Base-by-base conservation (phyloP, 2,113 vertebrate genomes). In the Daboia siamensis region DNA sequence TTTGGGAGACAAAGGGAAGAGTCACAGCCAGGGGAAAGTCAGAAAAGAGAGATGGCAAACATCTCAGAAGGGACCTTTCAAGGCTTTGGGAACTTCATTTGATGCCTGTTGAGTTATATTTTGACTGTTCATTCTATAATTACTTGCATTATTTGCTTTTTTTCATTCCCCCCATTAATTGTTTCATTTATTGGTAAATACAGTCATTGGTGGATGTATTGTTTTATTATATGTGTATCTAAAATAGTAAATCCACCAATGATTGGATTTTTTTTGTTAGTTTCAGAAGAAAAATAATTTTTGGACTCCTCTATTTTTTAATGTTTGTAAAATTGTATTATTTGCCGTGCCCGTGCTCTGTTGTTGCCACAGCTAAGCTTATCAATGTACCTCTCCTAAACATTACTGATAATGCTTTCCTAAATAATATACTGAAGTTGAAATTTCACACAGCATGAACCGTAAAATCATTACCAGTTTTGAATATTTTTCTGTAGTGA, bases 391-490 rank as follows among this genome's bases (percentile, higher is more conserved):
- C 89, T 69, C 94, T 87, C 52, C 86, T 93, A 93, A 97, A 97
- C 93, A 94, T 94, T 94, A 94, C 91, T 94, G 96, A 97, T 96
- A 97, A 97, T 96, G 92, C 94, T 97, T 97, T 97, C 97, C 97
- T 97, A 98, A 97, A 97, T 95, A 96, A 94, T 97, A 96, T 94
- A 95, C 26, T 91, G 96, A 96, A 96, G 92, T 90, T 95, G 94
- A 96, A 98, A 97, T 97, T 96, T 93, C 94, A 93, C 97, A 94
- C 97, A 96, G 96, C 95, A 95, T 97, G 97, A 93, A 97, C 92
- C 92, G 96, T 89, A 93, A 96, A 97, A 97, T 97, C 96, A 97
- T 98, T 98, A 98, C 94, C 90, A 96, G 94, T 94, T 44, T 93
- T 96, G 96, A 97, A 97, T 97, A 97, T 97, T 96, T 97, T 97